phyloP scores from a whole-genome alignment of 2,888 invertebrate genomes.

The Idaea dimidiata region DNA sequence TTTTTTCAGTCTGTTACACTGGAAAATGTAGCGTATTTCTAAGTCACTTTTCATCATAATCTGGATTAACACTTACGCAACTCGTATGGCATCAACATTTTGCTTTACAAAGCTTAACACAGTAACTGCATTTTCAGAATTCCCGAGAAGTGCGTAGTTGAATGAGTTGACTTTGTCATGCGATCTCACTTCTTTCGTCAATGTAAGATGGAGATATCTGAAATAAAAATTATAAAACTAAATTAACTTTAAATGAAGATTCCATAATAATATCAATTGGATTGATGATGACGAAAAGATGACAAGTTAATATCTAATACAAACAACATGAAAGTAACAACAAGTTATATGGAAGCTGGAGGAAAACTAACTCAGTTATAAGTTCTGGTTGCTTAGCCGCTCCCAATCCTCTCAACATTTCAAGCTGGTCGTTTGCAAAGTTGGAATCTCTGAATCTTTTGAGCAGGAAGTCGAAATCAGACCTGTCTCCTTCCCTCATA shows the following conservation, averaged over 20 bases:
- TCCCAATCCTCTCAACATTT: conserved; percentile 73
- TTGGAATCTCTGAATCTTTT: conserved; percentile 52
- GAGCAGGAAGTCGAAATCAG: conserved; percentile 82
- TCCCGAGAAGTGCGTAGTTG: conserved; percentile 66
- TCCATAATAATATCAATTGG: too few relatives aligned
- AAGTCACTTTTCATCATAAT: too few relatives aligned
- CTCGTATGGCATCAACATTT: conserved; percentile 59
- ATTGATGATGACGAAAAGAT: too few relatives aligned
- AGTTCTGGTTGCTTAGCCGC: conserved; percentile 55
- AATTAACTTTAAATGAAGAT: too few relatives aligned
- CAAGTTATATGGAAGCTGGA: not conserved
- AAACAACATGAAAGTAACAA: not conserved
- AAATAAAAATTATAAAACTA: conserved; percentile 22
- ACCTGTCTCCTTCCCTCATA: conserved; percentile 77
- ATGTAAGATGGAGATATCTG: conserved; percentile 62
- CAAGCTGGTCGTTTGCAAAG: conserved; percentile 70
- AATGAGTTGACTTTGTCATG: conserved; percentile 69
- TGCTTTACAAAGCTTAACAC: conserved; percentile 62
- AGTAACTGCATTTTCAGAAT: conserved; percentile 51
- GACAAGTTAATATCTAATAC: not conserved
- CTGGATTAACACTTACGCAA: conserved; percentile 50
- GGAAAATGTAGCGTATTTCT: too few relatives aligned
- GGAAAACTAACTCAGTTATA: conserved; percentile 49
- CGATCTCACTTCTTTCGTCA: conserved; percentile 55
- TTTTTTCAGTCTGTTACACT: too few relatives aligned